These are phyloP conservation scores for Cataglyphis rosenhaueri DNA, from an alignment of 2,888 invertebrate genomes.

Conservation along the genomic window DNA sequence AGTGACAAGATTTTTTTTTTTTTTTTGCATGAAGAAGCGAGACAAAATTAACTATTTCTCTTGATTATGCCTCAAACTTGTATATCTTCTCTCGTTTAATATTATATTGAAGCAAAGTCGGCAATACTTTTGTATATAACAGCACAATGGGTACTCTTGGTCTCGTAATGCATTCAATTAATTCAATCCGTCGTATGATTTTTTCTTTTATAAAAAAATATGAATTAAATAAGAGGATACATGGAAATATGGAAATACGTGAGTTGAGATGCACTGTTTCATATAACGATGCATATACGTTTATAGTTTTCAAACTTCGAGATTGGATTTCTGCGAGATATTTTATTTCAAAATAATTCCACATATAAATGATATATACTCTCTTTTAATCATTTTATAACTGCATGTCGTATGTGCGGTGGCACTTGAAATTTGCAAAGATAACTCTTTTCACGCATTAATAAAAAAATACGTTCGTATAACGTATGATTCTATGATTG, in stretches of 20 bases:
- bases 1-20: neutral
- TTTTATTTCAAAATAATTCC: neutral
- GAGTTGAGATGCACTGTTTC: neutral
- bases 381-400: neutral
- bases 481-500: neutral
- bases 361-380: neutral
- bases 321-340: slow-evolving; percentile 1
- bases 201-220: neutral
- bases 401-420: neutral
- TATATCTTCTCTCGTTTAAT: neutral
- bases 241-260: neutral
- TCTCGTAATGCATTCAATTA: neutral
- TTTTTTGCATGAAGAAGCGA: neutral
- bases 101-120: neutral
- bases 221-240: neutral
- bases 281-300: neutral
- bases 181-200: neutral
- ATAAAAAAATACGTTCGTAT: neutral
- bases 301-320: neutral
- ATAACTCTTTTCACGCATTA: neutral
- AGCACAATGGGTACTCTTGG: neutral
- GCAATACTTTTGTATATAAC: neutral
- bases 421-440: neutral
- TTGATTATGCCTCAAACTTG: neutral
- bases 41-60: neutral